Base-by-base conservation (phyloP, 2,888 invertebrate species). In the Eledona agricola region DNA sequence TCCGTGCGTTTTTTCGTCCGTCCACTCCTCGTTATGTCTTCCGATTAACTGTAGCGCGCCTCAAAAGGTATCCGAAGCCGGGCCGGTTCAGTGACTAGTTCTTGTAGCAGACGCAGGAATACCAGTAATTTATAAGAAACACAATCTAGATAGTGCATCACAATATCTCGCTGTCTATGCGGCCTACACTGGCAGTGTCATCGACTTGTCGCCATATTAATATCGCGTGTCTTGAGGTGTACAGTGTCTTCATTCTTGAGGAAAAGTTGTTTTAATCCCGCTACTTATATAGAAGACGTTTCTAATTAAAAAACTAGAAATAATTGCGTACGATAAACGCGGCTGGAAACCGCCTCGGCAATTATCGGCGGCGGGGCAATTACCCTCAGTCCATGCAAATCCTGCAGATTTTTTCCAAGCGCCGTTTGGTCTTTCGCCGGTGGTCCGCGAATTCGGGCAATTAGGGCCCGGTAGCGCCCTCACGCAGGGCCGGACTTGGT, bases 141-240 rank as follows among this genome's bases (percentile, higher is more conserved):
- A 69, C 66, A 72, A 73, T 73, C 72, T 71, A 69, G 73, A 73
- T 73, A 67, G 64, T 64, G 72, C 66, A 72, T 72, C 71, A 73
- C 72, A 72, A 74, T 73, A 72, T 73, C 72, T 72, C 64, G 68
- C 65, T 69, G 70, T 71, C 71, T 68, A 63, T 63, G 65, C 72
- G 67, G 69, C 72, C 73, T 72, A 73, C 73, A 72, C 72, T 66
- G 67, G 61, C 72, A 71, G 72, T 74, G 73, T 74, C 74, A 74
- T 72, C 73, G 74, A 73, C 75, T 72, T 71, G 72, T 73, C 72
- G 71, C 72, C 69, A 71, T 74, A 73, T 74, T 75, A 73, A 74
- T 75, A 74, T 72, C 69, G 71, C 72, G 70, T 71, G 71, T 69
- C 68, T 64, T 60, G 59, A 63, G 55, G 63, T 67, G 65, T 68